These are phyloP conservation scores for Orestias chungarensis DNA, from an alignment of 2,797 vertebrate genomes.

Conservation along the genomic window DNA sequence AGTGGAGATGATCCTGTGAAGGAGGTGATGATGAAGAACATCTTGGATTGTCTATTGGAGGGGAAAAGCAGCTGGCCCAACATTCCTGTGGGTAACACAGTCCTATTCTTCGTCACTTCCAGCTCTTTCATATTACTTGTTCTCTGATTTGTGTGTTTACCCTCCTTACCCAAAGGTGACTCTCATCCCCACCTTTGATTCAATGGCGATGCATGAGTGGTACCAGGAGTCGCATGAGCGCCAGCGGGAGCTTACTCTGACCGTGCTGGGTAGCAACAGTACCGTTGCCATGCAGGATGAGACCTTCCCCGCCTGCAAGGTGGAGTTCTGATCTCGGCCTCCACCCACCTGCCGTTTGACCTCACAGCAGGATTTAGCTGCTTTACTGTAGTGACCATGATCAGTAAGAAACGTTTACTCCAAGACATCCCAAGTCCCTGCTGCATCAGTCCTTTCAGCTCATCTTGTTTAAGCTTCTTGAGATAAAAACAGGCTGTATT, in stretches of 20 bases:
- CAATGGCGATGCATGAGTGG: conserved; percentile 89
- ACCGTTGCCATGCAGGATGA: conserved; percentile 97
- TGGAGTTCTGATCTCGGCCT: conserved; percentile 86
- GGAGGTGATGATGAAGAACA: conserved; percentile 80
- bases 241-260: conserved; percentile 85
- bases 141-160: conserved; percentile 25
- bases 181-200: conserved; percentile 92
- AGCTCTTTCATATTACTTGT: not conserved
- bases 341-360: not conserved
- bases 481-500: not conserved
- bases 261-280: conserved; percentile 92
- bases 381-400: conserved; percentile 14
- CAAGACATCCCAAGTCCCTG: not conserved
- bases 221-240: conserved; percentile 87
- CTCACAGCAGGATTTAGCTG: not conserved
- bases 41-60: conserved; percentile 86
- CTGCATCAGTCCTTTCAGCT: conserved; percentile 35
- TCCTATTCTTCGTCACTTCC: too few species aligned
- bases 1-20: conserved; percentile 88
- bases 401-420: conserved; percentile 13
- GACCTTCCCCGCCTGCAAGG: conserved; percentile 95
- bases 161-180: conserved; percentile 80
- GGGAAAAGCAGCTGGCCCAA: conserved; percentile 86
- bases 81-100: conserved; percentile 78
- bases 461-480: not conserved